Conservation (phyloP, 37 sponge, comb jelly and placozoan species). For the Beroe ovata region DNA sequence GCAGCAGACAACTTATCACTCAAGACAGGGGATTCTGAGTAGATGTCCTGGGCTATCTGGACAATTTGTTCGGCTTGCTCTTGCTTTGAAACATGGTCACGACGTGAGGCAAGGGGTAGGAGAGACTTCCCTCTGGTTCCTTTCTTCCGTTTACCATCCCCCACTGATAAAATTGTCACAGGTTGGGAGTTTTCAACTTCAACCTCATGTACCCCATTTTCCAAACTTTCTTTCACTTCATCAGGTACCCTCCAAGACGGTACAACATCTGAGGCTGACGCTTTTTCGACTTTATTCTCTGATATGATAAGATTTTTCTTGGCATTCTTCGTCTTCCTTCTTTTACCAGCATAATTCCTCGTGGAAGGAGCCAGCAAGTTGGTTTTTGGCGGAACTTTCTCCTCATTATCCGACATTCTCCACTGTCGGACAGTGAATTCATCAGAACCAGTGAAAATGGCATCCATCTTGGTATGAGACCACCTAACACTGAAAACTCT, state of each 20-base stretch:
- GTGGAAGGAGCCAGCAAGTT: not conserved
- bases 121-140: constrained; percentile 31
- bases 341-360: not conserved
- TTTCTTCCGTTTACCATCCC: constrained; percentile 5
- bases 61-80: constrained; percentile 29
- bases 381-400: constrained; percentile 27
- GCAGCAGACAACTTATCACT: not conserved
- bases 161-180: constrained; percentile 5
- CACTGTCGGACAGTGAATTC: constrained; percentile 53
- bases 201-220: not conserved
- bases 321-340: constrained; percentile 19
- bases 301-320: constrained; percentile 32
- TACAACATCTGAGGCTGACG: not conserved
- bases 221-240: not conserved
- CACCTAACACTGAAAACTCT: constrained; percentile 48
- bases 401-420: not conserved
- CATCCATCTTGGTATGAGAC: constrained; percentile 32
- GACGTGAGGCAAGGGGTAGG: constrained; percentile 23
- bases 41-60: constrained; percentile 5
- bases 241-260: not conserved
- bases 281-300: constrained; percentile 14
- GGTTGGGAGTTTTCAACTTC: not conserved
- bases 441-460: constrained; percentile 29
- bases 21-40: not conserved
- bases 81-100: constrained; percentile 13